Base-by-base conservation (phyloP, 2,888 invertebrate species). In the Oligia fasciuncula region DNA sequence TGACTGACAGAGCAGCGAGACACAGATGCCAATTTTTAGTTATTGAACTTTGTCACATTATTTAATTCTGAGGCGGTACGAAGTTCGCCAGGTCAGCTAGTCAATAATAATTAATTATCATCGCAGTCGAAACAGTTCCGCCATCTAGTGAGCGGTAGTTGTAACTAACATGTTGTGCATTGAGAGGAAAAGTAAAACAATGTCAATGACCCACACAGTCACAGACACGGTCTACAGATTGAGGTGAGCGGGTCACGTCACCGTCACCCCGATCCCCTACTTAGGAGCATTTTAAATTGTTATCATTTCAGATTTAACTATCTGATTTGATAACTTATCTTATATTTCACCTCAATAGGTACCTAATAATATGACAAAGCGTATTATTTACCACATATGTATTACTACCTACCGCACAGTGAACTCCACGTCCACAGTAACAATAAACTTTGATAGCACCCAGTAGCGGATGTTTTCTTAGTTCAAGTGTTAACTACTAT, bases 151-250 rank as follows among this genome's bases (percentile, higher is more conserved):
- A 79, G 60, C 49, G 35, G 19, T 46, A 29, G 43, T 54, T 51
- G 17, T 35, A 23, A 70, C 60, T 35, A 67, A 1, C 9, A 57
- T 46, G 17, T 49, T 46, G 14, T 49, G 57, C 13, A 19, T 35
- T 35, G 8, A 68, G 23, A 69, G 65, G 66, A 71, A 75, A 72
- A 73, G 66, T 73, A 29, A 72, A 74, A 57, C 69, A 35, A 63
- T 75, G 77, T 73, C 84, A 81, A n/a, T 81, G 83, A 77, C 77
- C 85, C 57, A 62, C 46, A 54, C 23, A 17, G 14, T 9, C 43
- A 67, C 40, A 57, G 40, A 43, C 19, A 54, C 46, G 40, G 51
- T 65, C 29, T 8, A 57, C 43, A 51, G 54, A 62, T 69, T 57
- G 65, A 69, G 74, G 76, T 60, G 65, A 81, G 14, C 65, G 29